phyloP scores from a whole-genome alignment of 2,797 vertebrate species.

The Novumbra hubbsi region DNA sequence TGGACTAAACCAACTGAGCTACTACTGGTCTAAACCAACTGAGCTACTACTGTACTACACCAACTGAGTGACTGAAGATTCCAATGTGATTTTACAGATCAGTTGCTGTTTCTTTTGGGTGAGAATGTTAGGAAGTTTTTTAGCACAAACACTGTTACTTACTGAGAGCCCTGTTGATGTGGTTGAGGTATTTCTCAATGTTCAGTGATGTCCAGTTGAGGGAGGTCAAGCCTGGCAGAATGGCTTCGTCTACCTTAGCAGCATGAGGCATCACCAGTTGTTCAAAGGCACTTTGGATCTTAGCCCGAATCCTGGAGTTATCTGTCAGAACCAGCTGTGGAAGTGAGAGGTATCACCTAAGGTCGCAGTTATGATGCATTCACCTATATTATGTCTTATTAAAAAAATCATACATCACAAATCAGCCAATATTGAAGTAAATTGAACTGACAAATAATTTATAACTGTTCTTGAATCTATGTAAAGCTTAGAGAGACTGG shows the following conservation, averaged over 20 bases:
- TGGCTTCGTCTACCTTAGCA: conserved; percentile 81
- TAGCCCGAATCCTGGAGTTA: conserved; percentile 84
- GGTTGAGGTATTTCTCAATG: conserved; percentile 82
- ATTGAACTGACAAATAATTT: neutral
- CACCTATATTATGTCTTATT: neutral
- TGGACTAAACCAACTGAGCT: too few species aligned
- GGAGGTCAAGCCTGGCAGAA: conserved; percentile 83
- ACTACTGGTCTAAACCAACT: too few species aligned
- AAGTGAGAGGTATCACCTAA: neutral
- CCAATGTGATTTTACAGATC: neutral
- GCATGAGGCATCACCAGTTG: conserved; percentile 79
- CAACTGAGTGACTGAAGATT: neutral
- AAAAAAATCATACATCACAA: neutral
- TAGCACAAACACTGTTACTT: conserved; percentile 39
- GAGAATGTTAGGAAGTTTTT: neutral
- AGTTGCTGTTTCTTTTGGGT: neutral
- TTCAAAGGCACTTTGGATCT: conserved; percentile 80
- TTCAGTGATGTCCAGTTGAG: conserved; percentile 91
- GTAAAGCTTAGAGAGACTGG: neutral
- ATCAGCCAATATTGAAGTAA: neutral
- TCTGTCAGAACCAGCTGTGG: conserved; percentile 84
- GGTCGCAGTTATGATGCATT: neutral
- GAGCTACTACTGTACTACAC: too few species aligned
- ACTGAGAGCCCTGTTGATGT: conserved; percentile 80
- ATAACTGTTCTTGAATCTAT: neutral